These are phyloP conservation scores for Leptodirus hochenwartii DNA, from an alignment of 2,888 invertebrate genomes.

Conservation along the genomic window DNA sequence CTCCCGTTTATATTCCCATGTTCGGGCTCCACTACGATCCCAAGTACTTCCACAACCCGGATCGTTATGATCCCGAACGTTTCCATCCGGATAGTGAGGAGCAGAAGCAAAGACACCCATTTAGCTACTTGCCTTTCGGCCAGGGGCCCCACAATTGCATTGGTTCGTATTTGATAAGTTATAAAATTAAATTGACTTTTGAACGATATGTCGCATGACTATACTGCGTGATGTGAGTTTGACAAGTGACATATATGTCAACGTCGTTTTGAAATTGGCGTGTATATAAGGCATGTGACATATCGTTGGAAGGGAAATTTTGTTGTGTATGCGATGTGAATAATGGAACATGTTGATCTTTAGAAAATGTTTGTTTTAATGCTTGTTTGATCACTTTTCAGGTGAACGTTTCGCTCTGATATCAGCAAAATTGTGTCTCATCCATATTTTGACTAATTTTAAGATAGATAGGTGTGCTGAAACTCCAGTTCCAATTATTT, in stretches of 20 bases:
- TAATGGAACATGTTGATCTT: too few relatives aligned
- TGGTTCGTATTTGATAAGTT: conserved; percentile 13
- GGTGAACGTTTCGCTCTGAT: conserved; percentile 24
- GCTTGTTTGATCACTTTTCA: conserved; percentile 17
- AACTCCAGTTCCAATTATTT: conserved; percentile 20
- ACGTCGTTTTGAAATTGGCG: too few relatives aligned
- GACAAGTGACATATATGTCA: too few relatives aligned
- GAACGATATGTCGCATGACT: conserved; percentile 18
- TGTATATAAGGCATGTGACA: too few relatives aligned
- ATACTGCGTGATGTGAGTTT: too few relatives aligned
- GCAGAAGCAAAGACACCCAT: conserved; percentile 3
- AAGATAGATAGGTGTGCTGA: conserved; percentile 17
- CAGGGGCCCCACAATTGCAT: conserved; percentile 12
- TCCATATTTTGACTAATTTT: conserved; percentile 19
- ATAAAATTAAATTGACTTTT: too few relatives aligned
- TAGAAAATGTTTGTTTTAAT: too few relatives aligned
- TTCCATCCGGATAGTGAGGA: conserved; percentile 2
- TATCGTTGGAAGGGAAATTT: conserved; percentile 21
- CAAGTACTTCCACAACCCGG: conserved; percentile 7
- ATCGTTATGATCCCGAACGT: conserved; percentile 6
- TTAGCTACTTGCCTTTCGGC: conserved; percentile 6
- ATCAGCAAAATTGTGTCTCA: conserved; percentile 22
- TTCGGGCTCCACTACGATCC: conserved; percentile 6
- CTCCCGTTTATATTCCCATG: conserved; percentile 7
- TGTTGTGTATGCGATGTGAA: conserved; percentile 20